Conservation (phyloP, 2,113 vertebrate species). For the Neotragus pygmaeus region DNA sequence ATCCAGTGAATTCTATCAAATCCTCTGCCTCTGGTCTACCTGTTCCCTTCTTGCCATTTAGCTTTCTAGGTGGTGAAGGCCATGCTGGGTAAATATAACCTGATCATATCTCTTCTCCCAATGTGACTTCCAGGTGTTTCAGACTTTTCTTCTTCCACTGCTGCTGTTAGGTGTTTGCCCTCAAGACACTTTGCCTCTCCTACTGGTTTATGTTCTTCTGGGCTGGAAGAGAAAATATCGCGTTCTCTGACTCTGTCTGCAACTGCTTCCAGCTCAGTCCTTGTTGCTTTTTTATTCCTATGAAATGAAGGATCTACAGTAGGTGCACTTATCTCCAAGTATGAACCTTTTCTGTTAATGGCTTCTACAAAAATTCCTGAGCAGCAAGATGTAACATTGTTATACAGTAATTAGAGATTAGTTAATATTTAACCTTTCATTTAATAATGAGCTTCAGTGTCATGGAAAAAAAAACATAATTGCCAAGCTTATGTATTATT, state of each 20-base stretch:
- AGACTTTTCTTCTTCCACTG: neutral
- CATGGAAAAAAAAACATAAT: neutral
- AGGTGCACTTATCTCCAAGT: neutral
- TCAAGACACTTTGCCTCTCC: neutral
- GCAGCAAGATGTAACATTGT: neutral
- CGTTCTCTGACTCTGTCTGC: neutral
- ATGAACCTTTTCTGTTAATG: neutral
- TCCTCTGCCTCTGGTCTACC: neutral
- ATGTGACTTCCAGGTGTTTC: neutral
- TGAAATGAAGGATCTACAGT: neutral
- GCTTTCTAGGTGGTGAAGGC: neutral
- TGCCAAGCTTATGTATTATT: conserved; percentile 31
- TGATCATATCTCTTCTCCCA: neutral
- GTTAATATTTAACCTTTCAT: conserved; percentile 40
- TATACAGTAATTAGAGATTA: conserved; percentile 42
- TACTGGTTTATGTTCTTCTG: neutral
- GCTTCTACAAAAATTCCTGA: conserved; percentile 3
- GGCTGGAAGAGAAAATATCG: neutral
- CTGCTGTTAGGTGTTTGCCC: neutral
- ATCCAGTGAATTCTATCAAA: neutral
- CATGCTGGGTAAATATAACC: neutral
- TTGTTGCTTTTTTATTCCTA: neutral
- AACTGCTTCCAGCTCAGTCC: neutral
- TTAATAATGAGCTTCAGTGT: conserved; percentile 43
- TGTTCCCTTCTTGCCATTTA: neutral